Conservation (phyloP, 1,140 invertebrate genomes). For the Nilaparvata lugens region DNA sequence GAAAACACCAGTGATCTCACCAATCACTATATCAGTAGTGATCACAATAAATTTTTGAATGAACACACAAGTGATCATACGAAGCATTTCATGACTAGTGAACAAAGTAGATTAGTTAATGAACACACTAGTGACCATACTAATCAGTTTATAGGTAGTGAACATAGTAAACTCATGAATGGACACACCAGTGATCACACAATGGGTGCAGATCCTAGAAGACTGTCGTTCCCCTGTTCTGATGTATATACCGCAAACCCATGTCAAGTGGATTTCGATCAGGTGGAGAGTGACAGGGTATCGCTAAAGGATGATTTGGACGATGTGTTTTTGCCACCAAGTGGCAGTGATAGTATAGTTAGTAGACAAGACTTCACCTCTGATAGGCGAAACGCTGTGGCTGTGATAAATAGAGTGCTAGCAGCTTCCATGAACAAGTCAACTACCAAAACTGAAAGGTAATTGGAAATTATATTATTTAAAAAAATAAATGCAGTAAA, state of each 20-base stretch:
- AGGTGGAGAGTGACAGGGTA: not conserved
- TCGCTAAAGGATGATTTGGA: not conserved
- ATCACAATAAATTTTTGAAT: not conserved
- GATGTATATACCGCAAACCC: not conserved
- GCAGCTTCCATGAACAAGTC: constrained; percentile 10
- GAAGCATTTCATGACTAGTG: too few relatives aligned
- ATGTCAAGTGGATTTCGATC: not conserved
- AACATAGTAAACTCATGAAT: too few relatives aligned
- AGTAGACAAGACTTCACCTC: not conserved
- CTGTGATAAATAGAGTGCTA: constrained; percentile 21
- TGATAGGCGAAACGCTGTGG: constrained; percentile 11
- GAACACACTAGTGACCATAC: too few relatives aligned
- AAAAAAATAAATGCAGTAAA: too few relatives aligned
- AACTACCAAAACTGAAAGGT: too few relatives aligned
- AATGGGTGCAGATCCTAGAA: not conserved
- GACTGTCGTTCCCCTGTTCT: not conserved
- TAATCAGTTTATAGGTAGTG: too few relatives aligned
- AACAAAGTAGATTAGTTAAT: too few relatives aligned
- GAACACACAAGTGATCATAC: constrained; percentile 3
- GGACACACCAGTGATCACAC: not conserved
- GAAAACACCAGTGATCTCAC: not conserved
- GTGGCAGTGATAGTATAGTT: not conserved
- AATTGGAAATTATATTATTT: too few relatives aligned
- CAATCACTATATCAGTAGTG: not conserved
- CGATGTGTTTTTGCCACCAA: not conserved